phyloP scores from a whole-genome alignment of 2,888 invertebrate species.

The Pteria penguin region DNA sequence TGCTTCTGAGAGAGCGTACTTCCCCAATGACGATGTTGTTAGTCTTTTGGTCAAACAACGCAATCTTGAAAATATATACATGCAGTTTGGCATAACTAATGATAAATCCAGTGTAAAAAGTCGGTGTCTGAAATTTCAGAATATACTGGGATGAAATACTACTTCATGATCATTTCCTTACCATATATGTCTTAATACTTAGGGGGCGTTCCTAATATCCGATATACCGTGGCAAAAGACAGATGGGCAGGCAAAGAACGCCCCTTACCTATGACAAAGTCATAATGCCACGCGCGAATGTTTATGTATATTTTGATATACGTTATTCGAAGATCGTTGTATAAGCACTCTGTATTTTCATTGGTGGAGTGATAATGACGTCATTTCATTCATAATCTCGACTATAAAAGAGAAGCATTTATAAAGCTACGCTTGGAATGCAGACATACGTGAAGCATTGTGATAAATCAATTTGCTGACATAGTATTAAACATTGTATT shows the following conservation, averaged over 20 bases:
- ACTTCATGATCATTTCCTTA: not conserved
- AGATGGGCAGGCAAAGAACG: not conserved
- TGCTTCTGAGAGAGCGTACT: not conserved
- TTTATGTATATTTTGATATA: not conserved
- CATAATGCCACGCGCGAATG: not conserved
- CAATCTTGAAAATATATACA: slow-evolving; percentile 11
- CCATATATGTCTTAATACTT: not conserved
- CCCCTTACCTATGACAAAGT: not conserved
- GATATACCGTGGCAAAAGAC: not conserved
- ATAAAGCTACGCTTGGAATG: no score
- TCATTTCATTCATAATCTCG: not conserved
- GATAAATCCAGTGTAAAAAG: not conserved
- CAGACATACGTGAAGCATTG: not conserved
- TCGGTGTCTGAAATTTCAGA: not conserved
- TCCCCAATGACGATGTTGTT: not conserved
- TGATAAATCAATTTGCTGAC: no score
- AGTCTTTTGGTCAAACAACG: not conserved
- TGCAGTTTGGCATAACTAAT: not conserved
- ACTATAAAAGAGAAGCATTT: not conserved
- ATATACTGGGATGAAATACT: not conserved
- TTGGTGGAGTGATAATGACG: not conserved
- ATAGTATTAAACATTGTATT: no score
- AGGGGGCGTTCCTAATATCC: no score
- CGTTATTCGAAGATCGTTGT: not conserved
- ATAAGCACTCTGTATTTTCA: not conserved